A percentile compares a stretch with the other conserved stretches of the same genome.
These are phyloP conservation scores for Poecilus cupreus DNA, from an alignment of 2,888 invertebrate species.

Conservation along the genomic window DNA sequence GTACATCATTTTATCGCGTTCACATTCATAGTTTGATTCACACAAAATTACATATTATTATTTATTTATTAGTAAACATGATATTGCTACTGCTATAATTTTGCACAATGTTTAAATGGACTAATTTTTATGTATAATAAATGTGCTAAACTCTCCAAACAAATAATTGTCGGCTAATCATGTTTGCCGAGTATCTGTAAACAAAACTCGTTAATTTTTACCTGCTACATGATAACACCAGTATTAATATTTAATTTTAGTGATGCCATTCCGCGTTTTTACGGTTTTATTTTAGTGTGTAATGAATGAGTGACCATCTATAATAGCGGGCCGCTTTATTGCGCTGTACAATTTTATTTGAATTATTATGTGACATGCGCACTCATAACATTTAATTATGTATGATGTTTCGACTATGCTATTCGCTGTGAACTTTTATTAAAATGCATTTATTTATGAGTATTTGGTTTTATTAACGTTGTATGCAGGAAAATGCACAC, in stretches of 20 bases:
- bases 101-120: too few relatives aligned
- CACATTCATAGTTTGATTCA: too few relatives aligned
- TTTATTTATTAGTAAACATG: too few relatives aligned
- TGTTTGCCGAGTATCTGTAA: background rate
- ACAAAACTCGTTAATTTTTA: constrained; percentile 18
- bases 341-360: constrained; percentile 41
- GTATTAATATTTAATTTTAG: constrained; percentile 37
- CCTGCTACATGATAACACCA: background rate
- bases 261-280: constrained; percentile 23
- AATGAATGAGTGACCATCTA: constrained; percentile 44
- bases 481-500: constrained; percentile 7
- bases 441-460: constrained; percentile 52
- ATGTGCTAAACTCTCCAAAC: too few relatives aligned
- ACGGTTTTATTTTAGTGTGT: constrained; percentile 29
- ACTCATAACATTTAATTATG: constrained; percentile 53
- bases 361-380: constrained; percentile 50
- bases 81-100: too few relatives aligned
- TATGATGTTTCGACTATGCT: constrained; percentile 34
- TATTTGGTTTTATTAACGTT: constrained; percentile 36
- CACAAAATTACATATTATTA: too few relatives aligned
- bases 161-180: background rate
- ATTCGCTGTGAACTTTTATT: constrained; percentile 36
- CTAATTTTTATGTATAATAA: too few relatives aligned
- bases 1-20: too few relatives aligned
- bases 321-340: constrained; percentile 31